Evolutionary conservation across 2,113 vertebrate species (phyloP).

Genomic region (Clupea harengus): DNA sequence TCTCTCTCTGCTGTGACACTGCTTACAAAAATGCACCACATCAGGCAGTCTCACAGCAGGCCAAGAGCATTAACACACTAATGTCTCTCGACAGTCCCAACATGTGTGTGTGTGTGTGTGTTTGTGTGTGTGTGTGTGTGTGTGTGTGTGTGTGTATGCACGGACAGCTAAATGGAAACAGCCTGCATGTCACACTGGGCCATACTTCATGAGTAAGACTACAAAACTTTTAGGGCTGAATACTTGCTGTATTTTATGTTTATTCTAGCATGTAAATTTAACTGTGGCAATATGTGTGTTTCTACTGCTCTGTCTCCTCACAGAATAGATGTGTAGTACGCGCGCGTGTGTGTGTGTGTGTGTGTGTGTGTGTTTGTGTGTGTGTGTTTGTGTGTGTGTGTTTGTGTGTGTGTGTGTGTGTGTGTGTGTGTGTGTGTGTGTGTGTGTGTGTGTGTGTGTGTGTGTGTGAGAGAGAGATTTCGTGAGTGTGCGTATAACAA

Average conservation of each 20-base stretch:
- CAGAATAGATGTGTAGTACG: background rate
- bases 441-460: conserved; percentile 3
- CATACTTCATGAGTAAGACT: background rate
- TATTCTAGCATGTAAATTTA: conserved; percentile 5
- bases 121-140: conserved; percentile 31
- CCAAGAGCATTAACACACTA: conserved; percentile 20
- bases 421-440: conserved; percentile 15
- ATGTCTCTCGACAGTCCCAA: conserved; percentile 7
- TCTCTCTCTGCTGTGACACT: background rate
- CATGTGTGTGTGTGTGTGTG: conserved; percentile 10
- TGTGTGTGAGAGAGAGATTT: conserved; percentile 9
- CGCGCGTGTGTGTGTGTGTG: conserved; percentile 15
- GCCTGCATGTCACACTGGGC: background rate
- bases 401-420: background rate
- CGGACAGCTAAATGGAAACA: conserved; percentile 13
- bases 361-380: background rate
- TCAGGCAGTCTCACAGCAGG: conserved; percentile 6
- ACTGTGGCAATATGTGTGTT: background rate
- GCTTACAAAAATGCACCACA: conserved; percentile 19
- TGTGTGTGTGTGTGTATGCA: conserved; percentile 16
- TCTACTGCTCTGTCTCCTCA: background rate
- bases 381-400: conserved; percentile 4
- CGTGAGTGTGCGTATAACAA: background rate
- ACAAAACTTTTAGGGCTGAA: conserved; percentile 11
- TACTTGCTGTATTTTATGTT: conserved; percentile 11